A percentile compares a stretch with the other conserved stretches of the same genome.
Evolutionary conservation across 2,113 vertebrate genomes (phyloP).

Genomic region (Ammospiza caudacuta): DNA sequence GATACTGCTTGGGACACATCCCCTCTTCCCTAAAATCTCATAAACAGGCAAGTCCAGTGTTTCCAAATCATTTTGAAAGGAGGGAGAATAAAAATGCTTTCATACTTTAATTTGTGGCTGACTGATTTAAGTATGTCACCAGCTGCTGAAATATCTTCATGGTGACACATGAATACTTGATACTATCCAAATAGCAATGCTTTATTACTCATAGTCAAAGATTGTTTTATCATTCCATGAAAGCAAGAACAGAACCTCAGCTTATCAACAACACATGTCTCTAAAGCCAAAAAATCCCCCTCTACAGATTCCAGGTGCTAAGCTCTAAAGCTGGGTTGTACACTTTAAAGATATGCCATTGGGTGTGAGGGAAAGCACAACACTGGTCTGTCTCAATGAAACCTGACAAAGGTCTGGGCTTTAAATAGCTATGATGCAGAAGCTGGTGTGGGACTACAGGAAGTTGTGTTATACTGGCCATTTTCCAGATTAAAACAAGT

Average conservation of each 20-base stretch:
- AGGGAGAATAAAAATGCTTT: neutral
- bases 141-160: constrained; percentile 19
- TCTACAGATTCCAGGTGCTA: neutral
- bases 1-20: neutral
- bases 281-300: neutral
- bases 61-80: neutral
- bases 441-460: neutral
- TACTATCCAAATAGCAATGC: neutral
- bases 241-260: neutral
- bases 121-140: neutral
- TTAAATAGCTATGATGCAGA: neutral
- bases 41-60: neutral
- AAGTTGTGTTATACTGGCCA: neutral
- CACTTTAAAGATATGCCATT: neutral
- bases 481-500: neutral
- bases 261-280: neutral
- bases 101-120: neutral
- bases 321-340: neutral
- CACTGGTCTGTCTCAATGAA: neutral
- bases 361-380: neutral
- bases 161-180: neutral
- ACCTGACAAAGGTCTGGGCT: neutral
- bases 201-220: neutral
- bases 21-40: neutral
- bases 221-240: neutral